Percentiles rank a stretch among this genome's conserved stretches.
These are phyloP conservation scores for Hylaeus anthracinus DNA, from an alignment of 1,140 invertebrate species.

Conservation along the genomic window DNA sequence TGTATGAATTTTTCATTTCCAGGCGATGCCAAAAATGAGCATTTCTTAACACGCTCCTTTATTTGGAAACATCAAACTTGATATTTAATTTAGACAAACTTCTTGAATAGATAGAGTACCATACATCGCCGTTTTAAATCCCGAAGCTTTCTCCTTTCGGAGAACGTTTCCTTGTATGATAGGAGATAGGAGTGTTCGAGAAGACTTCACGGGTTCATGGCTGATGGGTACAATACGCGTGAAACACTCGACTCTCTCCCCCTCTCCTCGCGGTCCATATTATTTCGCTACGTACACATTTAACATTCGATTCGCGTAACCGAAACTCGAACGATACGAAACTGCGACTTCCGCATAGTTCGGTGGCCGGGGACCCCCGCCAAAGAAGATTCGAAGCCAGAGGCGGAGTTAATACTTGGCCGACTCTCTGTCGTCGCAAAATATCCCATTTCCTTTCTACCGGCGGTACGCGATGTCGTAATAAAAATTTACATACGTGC, in stretches of 20 bases:
- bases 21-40: too few species aligned
- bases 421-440: not conserved
- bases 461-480: constrained; percentile 1
- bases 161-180: too few species aligned
- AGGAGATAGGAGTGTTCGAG: too few species aligned
- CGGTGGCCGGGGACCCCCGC: not conserved
- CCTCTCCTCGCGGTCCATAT: not conserved
- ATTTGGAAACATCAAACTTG: too few species aligned
- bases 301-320: constrained; percentile 46
- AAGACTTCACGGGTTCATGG: too few species aligned
- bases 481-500: constrained; percentile 29
- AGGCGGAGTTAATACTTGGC: constrained; percentile 16
- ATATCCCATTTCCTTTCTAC: constrained; percentile 13
- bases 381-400: constrained; percentile 2
- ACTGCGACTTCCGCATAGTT: constrained; percentile 6
- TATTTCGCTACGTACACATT: constrained; percentile 36
- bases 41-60: too few species aligned
- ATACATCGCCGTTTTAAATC: too few species aligned
- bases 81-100: too few species aligned
- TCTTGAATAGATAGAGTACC: too few species aligned
- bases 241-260: not conserved
- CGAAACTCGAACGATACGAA: not conserved
- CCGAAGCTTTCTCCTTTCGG: too few species aligned
- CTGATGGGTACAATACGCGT: too few species aligned
- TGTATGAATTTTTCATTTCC: too few species aligned